A percentile compares a stretch with the other conserved stretches of the same genome.
Evolutionary conservation across 2,797 vertebrate genomes (phyloP).

Genomic region (Epinephelus coioides): DNA sequence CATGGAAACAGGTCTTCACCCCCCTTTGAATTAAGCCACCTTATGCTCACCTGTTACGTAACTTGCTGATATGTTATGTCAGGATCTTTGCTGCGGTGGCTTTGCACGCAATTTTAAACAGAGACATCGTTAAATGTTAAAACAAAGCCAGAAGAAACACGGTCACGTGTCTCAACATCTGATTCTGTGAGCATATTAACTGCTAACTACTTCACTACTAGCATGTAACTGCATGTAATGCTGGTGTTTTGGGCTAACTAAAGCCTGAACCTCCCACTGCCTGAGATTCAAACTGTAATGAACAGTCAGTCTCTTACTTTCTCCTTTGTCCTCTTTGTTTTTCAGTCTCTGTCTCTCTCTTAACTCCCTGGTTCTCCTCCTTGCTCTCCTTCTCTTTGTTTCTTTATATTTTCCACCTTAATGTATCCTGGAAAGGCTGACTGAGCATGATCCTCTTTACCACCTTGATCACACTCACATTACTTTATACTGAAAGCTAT

Average conservation of each 20-base stretch:
- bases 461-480: conserved; percentile 6
- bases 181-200: background rate
- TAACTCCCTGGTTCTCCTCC: background rate
- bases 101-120: background rate
- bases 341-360: background rate
- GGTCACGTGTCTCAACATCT: background rate
- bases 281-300: conserved; percentile 19
- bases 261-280: background rate
- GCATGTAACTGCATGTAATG: background rate
- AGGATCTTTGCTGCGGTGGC: background rate
- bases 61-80: background rate
- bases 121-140: background rate
- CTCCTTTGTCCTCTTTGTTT: background rate
- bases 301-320: conserved; percentile 9
- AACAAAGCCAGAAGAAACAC: background rate
- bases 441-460: background rate
- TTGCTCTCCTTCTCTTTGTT: background rate
- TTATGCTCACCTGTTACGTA: conserved; percentile 21
- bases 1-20: conserved; percentile 45
- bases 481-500: conserved; percentile 6
- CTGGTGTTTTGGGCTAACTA: background rate
- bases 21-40: conserved; percentile 19
- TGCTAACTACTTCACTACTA: too few relatives aligned
- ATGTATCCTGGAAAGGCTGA: conserved; percentile 23
- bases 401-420: conserved; percentile 4